Conservation (phyloP, 2,888 invertebrate genomes). For the Polietes domitor region DNA sequence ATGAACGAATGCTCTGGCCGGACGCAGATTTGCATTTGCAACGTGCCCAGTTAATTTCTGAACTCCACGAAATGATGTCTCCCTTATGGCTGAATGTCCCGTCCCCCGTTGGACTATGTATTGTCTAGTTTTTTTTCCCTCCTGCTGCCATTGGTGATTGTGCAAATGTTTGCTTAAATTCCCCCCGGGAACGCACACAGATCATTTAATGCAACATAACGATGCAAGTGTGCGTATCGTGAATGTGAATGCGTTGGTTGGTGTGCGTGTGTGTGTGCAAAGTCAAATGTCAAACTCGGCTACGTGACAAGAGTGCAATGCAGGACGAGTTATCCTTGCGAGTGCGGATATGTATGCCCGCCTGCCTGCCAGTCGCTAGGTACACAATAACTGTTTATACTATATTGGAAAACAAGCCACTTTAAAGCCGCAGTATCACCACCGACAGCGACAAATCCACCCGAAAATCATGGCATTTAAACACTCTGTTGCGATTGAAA, state of each 20-base stretch:
- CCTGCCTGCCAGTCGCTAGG: neutral
- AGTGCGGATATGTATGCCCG: neutral
- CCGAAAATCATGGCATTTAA: neutral
- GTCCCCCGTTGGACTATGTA: neutral
- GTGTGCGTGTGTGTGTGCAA: neutral
- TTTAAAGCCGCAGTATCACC: neutral
- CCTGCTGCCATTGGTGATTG: neutral
- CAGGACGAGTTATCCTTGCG: neutral
- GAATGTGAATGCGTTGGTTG: too few species aligned
- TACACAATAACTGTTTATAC: constrained; percentile 36
- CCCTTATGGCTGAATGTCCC: neutral
- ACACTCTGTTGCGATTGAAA: too few species aligned
- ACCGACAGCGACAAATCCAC: neutral
- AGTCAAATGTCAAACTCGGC: constrained; percentile 45
- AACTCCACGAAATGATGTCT: neutral
- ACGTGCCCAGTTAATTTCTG: neutral
- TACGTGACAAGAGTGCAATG: constrained; percentile 50
- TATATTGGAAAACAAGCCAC: constrained; percentile 22
- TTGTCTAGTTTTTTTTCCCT: neutral
- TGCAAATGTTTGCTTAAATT: neutral
- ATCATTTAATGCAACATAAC: neutral
- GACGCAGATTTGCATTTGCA: too few species aligned
- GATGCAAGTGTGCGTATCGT: neutral
- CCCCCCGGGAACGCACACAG: neutral
- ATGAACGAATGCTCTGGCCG: neutral